Evolutionary conservation across 1,140 invertebrate species (phyloP), one percentile per base, ranked within the genome.

Genomic region (Trachelipus rathkii): DNA sequence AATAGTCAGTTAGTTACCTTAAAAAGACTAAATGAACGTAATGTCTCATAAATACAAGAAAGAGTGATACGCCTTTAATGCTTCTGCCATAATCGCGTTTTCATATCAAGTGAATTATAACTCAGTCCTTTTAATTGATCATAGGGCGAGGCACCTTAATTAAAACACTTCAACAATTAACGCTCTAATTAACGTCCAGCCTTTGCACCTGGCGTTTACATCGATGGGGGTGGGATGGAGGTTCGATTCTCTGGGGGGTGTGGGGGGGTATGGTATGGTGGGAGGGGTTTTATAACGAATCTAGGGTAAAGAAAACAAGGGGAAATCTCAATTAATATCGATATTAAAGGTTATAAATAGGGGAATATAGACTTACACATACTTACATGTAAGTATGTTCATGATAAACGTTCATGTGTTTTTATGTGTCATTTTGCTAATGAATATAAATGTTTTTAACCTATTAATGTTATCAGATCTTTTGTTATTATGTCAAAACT

Each of bases 101-200:
- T 60, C 50, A 60, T 60, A 60, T 60, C 50, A 60, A 19, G 50
- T 60, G 50, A 60, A 60, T 60, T 60, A 60, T 33, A 33, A 33
- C 4, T 60, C 8, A 60, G 50, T 1, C 46, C 11, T 60, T 60
- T 19, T 60, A 60, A 60, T 60, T 60, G 50, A 60, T 60, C 50
- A 60, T 60, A 19, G 50, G 50, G 50, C 19, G 50, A 60, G 50
- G 50, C 8, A 13, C 2, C 50, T 60, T 60, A 60, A 60, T 60
- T 60, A 8, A 60, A 60, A 60, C 50, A 60, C 50, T 60, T 60
- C 50, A 60, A 60, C 50, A 3, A 60, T 3, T 60, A 60, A 60
- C 19, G 50, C 8, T 60, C 11, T 60, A 60, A 60, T 60, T 60
- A 60, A 13, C 50, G 50, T 19, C 50, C 50, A 60, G 50, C 50